Evolutionary conservation across 2,113 vertebrate genomes (phyloP), one percentile per base, ranked within the genome.

Genomic region (Festucalex cinctus): DNA sequence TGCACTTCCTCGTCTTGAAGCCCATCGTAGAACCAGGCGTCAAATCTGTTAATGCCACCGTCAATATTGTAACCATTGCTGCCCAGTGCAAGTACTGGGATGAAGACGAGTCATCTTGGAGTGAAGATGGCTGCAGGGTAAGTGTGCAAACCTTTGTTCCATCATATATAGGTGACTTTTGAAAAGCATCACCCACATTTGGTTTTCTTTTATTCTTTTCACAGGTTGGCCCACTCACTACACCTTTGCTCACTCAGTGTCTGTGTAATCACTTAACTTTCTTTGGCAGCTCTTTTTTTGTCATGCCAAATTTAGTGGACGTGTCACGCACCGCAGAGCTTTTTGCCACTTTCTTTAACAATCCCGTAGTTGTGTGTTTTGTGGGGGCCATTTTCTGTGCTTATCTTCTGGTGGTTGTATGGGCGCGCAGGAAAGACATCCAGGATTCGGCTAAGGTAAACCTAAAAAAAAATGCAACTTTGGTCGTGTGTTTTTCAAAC

Each of bases 191-290:
- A 70, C 13, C 0, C 12, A 0, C 35, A 46, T 2, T 5, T 22
- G 35, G 35, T 24, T 3, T 69, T 62, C 3, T 4, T 53, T 36
- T 46, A 2, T 70, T 22, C 70, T 54, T 44, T 80, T 79, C 70
- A 5, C 80, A 98, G 97, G 96, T 98, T 10, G 96, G 97, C 28
- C 93, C 94, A 0, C 85, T 84, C 80, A 95, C 94, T 63, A 94
- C 84, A 1, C 77, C 73, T 65, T 79, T 75, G 65, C 89, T 88
- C 54, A 95, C 91, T 0, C 96, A 98, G 81, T 96, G 96, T 83
- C 91, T 97, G 59, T 99, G 96, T 83, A 94, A 93, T 80, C 95
- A 98, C 74, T 86, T 98, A 71, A 98, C 96, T 9, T 93, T 96
- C 84, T 99, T 97, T 16, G 96, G 95, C 67, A 98, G 95, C 86